Evolutionary conservation across 2,797 vertebrate species (phyloP).

Genomic region (Danionella dracula): DNA sequence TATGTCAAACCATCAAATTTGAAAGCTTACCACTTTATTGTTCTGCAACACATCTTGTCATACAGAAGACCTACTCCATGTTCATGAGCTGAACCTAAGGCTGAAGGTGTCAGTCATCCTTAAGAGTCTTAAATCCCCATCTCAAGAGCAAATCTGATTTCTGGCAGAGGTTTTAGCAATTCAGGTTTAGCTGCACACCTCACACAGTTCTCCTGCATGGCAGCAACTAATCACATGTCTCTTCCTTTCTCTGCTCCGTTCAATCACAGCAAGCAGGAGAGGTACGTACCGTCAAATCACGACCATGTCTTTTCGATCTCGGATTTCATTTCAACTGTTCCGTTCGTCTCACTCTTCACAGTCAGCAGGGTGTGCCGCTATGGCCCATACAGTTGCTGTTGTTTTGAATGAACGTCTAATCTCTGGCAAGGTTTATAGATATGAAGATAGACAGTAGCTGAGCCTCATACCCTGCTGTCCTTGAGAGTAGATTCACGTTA

Average conservation of each 20-base stretch:
- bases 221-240: slow-evolving; percentile 36
- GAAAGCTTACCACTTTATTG: too few species aligned
- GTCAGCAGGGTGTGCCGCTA: slow-evolving; percentile 15
- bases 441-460: background rate
- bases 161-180: background rate
- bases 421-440: background rate
- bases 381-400: background rate
- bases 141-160: background rate
- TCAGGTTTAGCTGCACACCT: background rate
- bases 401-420: slow-evolving; percentile 5
- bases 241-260: slow-evolving; percentile 24
- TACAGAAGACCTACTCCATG: background rate
- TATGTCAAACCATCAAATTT: too few species aligned
- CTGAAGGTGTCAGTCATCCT: background rate
- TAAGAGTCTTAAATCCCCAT: background rate
- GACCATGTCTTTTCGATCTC: background rate
- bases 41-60: too few species aligned
- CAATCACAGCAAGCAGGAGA: slow-evolving; percentile 94
- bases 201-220: background rate
- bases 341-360: background rate
- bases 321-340: background rate
- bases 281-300: slow-evolving; percentile 71
- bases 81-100: background rate
- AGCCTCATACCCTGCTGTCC: slow-evolving; percentile 21
- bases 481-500: slow-evolving; percentile 6